Evolutionary conservation across 2,113 vertebrate species (phyloP), one percentile per base, ranked within the genome.

Genomic region (Xenopus laevis): DNA sequence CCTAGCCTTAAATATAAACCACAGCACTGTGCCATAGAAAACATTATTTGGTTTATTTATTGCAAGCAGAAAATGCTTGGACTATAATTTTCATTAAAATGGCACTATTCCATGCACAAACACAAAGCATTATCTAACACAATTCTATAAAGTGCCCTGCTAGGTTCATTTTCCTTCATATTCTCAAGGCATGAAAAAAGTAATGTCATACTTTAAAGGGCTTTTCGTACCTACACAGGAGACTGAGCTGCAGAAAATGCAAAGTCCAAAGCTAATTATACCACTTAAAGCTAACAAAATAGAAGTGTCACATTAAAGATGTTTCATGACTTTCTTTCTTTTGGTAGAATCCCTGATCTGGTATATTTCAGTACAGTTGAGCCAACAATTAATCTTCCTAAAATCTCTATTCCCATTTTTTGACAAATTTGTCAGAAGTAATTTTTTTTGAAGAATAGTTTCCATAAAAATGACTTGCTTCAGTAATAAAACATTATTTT

Each of bases 401-500:
- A 72, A 68, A 55, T 79, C 81, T 82, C 47, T 78, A 58, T 79
- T 50, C 77, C 81, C 13, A 80, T 84, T 81, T 74, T 63, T 55
- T 70, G 18, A 68, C 4, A 44, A 58, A 81, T 79, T 79, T 0
- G 0, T 65, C 17, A 3, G 71, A 81, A 68, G 57, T 15, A 20
- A 30, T 75, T 83, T 84, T 74, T 55, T 7, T 69, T 69, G 77
- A 23, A 74, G 79, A 77, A 83, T 80, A 44, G 1, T 61, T 0
- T 16, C 72, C 81, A 7, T n/a, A 76, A 65, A 79, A 69, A 27
- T 53, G 58, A 52, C 82, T 68, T 1, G 75, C 82, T 86, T 79
- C 77, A 58, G 65, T 81, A 79, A 80, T 75, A 81, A 72, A 71
- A 71, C 74, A 81, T 83, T 86, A 75, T 82, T 84, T 78, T 79